Evolutionary conservation across 2,888 invertebrate genomes (phyloP).

Genomic region (Mystacides longicornis): DNA sequence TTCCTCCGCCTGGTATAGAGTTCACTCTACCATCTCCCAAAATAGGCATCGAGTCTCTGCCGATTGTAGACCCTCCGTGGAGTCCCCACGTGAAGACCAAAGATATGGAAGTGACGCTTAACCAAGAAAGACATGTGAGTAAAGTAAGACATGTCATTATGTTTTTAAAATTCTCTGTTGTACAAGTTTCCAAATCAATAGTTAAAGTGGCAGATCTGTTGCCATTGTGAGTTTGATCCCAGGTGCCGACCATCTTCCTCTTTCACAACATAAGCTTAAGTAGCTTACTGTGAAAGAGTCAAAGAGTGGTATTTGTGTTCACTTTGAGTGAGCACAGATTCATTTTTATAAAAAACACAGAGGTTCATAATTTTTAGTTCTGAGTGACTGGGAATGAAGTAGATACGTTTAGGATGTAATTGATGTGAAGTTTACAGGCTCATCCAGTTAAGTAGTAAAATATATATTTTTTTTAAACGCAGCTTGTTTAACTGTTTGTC

Average conservation of each 20-base stretch:
- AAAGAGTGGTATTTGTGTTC: too few relatives aligned
- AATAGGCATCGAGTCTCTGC: slow-evolving; percentile 90
- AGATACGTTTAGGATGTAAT: too few relatives aligned
- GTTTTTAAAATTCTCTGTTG: background rate
- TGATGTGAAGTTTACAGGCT: too few relatives aligned
- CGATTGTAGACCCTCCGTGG: slow-evolving; percentile 98
- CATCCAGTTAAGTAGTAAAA: too few relatives aligned
- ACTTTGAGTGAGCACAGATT: too few relatives aligned
- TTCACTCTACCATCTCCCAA: slow-evolving; percentile 98
- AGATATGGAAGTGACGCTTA: slow-evolving; percentile 97
- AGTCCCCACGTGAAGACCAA: slow-evolving; percentile 96
- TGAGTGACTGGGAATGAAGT: too few relatives aligned
- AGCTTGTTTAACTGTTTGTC: too few relatives aligned
- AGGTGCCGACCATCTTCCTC: background rate
- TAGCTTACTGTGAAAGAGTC: background rate
- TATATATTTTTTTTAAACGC: too few relatives aligned
- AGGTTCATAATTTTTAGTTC: too few relatives aligned
- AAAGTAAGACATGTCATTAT: background rate
- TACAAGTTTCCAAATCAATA: background rate
- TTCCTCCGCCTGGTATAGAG: slow-evolving; percentile 98
- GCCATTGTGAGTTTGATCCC: too few relatives aligned
- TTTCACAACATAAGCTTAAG: background rate
- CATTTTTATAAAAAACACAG: too few relatives aligned
- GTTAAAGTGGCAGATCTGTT: background rate
- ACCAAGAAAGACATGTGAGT: slow-evolving; percentile 91